Evolutionary conservation across 2,797 vertebrate genomes (phyloP).

Genomic region (Oreochromis mossambicus): DNA sequence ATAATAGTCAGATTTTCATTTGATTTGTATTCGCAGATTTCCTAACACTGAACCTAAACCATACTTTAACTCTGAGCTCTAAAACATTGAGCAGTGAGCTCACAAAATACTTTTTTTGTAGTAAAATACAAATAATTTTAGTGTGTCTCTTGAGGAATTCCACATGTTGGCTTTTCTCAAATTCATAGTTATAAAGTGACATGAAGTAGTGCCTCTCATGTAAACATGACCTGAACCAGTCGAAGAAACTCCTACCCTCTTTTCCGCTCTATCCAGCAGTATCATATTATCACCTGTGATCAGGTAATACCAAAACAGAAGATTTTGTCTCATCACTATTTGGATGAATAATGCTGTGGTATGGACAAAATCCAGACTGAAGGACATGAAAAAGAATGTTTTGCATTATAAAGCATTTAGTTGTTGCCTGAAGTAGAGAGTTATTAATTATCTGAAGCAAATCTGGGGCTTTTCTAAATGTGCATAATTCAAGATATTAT

Average conservation of each 20-base stretch:
- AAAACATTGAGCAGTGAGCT: rapidly evolving
- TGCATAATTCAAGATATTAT: not conserved
- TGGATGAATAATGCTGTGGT: not conserved
- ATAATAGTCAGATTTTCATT: not conserved
- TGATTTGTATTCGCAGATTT: not conserved
- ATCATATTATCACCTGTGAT: not conserved
- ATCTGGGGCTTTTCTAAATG: not conserved
- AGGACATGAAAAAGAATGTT: not conserved
- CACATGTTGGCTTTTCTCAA: not conserved
- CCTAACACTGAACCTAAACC: not conserved
- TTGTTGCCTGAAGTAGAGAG: not conserved
- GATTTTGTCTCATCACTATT: not conserved
- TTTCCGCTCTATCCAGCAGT: not conserved
- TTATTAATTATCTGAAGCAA: rapidly evolving
- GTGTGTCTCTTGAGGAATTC: not conserved
- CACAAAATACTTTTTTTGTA: not conserved
- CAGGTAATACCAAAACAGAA: not conserved
- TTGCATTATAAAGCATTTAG: not conserved
- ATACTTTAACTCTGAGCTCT: not conserved
- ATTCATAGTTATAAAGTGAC: not conserved
- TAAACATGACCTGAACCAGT: not conserved
- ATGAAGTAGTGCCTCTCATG: not conserved
- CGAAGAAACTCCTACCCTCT: too few relatives aligned
- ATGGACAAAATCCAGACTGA: not conserved
- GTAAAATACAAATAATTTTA: not conserved